Base-by-base conservation (phyloP, 2,797 vertebrate genomes). In the Argyrosomus regius region DNA sequence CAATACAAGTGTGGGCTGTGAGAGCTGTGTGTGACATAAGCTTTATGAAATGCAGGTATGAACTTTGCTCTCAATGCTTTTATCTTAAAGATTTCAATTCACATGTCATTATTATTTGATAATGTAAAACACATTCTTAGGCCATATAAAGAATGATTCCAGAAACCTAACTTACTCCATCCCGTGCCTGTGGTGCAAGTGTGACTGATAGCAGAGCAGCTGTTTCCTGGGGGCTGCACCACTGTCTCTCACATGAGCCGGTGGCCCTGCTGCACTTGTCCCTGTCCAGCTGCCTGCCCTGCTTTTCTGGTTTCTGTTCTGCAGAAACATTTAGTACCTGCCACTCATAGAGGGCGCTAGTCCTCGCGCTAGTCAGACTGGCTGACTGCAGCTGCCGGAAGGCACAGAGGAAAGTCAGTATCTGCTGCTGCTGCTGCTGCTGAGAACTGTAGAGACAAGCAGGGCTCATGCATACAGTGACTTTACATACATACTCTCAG, bases 311-410 rank as follows among this genome's bases (percentile, higher is more conserved):
- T 76, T 77, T 75, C 77, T 79, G 35, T 54, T 78, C 72, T 81
- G 75, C 77, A 59, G 60, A 39, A 65, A 87, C 77, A 78, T 58
- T 79, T 57, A 72, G 56, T 11, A 3, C 11, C 52, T 78, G 45
- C 8, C 16, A 17, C 83, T 83, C 82, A 87, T 84, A 92, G 93
- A 93, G 92, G 93, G 91, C 86, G 89, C 92, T 92, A 90, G 86
- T 82, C 59, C 92, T 91, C 92, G 90, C 85, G 89, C 92, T 92
- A 90, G 86, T 82, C 57, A 64, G 64, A 24, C 83, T n/a, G 50
- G 17, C 53, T 64, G 75, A 14, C 74, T 67, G 68, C 83, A 89
- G 77, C 86, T 70, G 80, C 81, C 77, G 54, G 31, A 56, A 53
- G 75, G 46, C 65, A 75, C 45, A 80, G 69, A 82, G 75, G 71